Percentiles rank a stretch among this genome's conserved stretches.
phyloP scores from a whole-genome alignment of 2,888 invertebrate species.

The Timandra comae region DNA sequence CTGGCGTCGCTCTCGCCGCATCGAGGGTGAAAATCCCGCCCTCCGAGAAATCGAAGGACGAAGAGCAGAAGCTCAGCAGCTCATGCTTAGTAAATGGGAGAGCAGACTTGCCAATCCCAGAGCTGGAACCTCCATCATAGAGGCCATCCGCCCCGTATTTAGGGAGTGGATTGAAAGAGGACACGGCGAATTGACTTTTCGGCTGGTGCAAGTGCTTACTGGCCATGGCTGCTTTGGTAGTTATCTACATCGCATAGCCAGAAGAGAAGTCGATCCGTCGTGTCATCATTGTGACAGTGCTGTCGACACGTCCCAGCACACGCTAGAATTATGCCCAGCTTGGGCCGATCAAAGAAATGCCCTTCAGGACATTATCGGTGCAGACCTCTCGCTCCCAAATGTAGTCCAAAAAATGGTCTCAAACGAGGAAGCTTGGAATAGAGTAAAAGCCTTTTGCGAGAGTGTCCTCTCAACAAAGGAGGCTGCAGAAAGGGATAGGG shows the following conservation, averaged over 20 bases:
- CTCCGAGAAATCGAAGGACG: no score
- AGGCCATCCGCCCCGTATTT: background rate
- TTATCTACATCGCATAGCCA: background rate
- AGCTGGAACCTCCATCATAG: background rate
- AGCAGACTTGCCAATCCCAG: background rate
- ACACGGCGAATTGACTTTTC: background rate
- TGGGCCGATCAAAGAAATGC: background rate
- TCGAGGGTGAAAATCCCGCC: no score
- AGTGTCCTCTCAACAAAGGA: constrained; percentile 4
- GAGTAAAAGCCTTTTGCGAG: constrained; percentile 7
- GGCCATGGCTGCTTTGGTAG: constrained; percentile 1
- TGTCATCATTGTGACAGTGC: background rate
- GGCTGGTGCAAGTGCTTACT: background rate
- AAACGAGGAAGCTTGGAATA: constrained; percentile 9
- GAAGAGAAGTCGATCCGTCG: background rate
- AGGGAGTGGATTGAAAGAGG: background rate
- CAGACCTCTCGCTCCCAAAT: constrained; percentile 5
- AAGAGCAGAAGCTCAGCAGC: no score
- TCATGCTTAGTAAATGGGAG: background rate
- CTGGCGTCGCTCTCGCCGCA: no score
- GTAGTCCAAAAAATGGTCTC: constrained; percentile 6
- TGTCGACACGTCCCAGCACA: background rate
- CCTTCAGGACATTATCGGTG: background rate
- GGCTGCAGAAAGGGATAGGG: constrained; percentile 1
- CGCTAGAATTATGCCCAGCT: background rate